Percentiles rank a stretch among this genome's conserved stretches.
Conservation (phyloP, 2,888 invertebrate genomes). For the Selenia dentaria region DNA sequence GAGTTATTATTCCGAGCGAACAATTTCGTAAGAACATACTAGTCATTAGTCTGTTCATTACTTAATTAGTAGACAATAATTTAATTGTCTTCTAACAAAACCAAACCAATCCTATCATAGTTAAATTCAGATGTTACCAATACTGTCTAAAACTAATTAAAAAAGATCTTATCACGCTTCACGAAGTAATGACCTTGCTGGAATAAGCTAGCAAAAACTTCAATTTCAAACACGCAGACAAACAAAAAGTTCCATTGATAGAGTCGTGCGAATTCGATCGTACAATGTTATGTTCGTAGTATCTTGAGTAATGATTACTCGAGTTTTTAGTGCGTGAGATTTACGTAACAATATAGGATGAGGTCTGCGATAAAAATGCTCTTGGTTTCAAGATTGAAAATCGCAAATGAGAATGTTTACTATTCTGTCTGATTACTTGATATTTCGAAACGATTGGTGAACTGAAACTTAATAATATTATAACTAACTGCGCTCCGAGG, state of each 20-base stretch:
- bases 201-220: conserved; percentile 3
- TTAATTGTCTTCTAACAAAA: no score
- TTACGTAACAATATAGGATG: conserved; percentile 3
- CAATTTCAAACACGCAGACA: conserved; percentile 18
- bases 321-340: conserved; percentile 27
- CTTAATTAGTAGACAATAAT: no score
- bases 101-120: no score
- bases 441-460: no score
- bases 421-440: no score
- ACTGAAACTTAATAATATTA: no score
- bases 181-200: conserved; percentile 4
- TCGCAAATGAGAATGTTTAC: no score
- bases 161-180: conserved; percentile 5
- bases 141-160: conserved; percentile 2
- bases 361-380: neutral
- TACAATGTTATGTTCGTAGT: conserved; percentile 14
- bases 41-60: no score
- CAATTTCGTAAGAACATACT: no score
- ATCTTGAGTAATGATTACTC: conserved; percentile 18
- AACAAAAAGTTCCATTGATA: conserved; percentile 23
- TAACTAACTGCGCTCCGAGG: no score
- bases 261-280: conserved; percentile 22
- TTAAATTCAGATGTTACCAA: no score
- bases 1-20: no score
- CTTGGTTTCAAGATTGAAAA: neutral